Evolutionary conservation across 2,888 invertebrate genomes (phyloP), one percentile per base, ranked within the genome.

Genomic region (Podotricha telesiphe): DNA sequence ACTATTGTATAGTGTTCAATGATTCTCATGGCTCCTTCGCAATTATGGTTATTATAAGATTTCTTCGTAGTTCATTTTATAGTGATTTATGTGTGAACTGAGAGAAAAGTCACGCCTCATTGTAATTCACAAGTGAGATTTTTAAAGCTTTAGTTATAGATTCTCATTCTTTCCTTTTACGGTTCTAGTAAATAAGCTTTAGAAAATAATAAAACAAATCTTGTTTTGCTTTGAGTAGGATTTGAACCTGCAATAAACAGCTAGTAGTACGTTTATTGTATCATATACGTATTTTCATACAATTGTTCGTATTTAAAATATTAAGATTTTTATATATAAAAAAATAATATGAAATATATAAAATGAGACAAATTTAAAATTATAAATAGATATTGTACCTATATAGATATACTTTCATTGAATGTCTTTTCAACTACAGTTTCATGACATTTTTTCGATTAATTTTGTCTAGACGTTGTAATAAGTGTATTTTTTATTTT

Each of bases 11-110:
- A 61, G 65, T 58, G 63, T 69, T 53, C 61, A 70, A 70, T 73
- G 61, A 71, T 77, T 79, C 78, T 73, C 79, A 79, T 73, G 70
- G 69, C 69, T 51, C 73, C 68, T 63, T 47, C 10, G 51, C 65
- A 67, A 53, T 73, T 65, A 72, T 70, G 62, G 67, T 70, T 69
- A 65, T 67, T 65, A 70, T 68, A 69, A 67, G 69, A 71, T 75
- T 74, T 77, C 75, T 77, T 55, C 59, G 28, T 34, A 55, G 47
- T 37, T 70, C 61, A 71, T 72, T 74, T 71, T 74, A 69, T 51
- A 68, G 55, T 64, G 68, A 67, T 70, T 72, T 69, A 66, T 67
- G 75, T 75, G 76, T 55, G 76, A 76, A 74, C 48, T n/a, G n/a
- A 20, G 55, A 53, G 48, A 59, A 68, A 37, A 61, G 42, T 72